Base-by-base conservation (phyloP, 2,797 vertebrate species). In the Sebastes paucispinis region DNA sequence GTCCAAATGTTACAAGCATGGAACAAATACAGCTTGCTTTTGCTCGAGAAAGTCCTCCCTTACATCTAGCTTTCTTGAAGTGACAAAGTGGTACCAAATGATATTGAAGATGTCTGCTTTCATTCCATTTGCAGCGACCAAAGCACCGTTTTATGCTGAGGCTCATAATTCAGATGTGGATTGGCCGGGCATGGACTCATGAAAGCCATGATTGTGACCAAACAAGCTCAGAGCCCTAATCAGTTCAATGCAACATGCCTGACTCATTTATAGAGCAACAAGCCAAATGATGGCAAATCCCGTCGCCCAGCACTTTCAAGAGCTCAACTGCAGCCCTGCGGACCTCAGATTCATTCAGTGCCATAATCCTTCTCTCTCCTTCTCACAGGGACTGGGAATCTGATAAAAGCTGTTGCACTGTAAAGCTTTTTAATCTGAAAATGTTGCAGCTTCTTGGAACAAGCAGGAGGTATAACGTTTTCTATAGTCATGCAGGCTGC, bases 271-370 rank as follows among this genome's bases (percentile, higher is more conserved):
- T 34, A 58, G 18, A 84, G 75, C 70, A 57, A 80, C 29, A 55
- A 65, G 83, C 69, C 80, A 87, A 90, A 91, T 60, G 74, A 87
- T 69, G 32, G 71, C 58, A 88, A 91, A 91, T 90, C 86, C 80
- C 57, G 5, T 68, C n/a, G 12, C 8, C 71, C 32, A 62, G 87
- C 81, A 80, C 75, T 82, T 83, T 73, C 16, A 84, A 71, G 24
- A 81, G 81, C 80, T 86, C 75, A 80, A 57, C 69, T 14, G 59
- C 72, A 32, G 75, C 22, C 50, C 63, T 63, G 84, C 76, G 36
- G 86, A 85, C 83, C 82, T 81, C 73, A 79, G 69, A 77, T 60
- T 83, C 58, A 77, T 60, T 83, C 60, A 68, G 16, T 4, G 22
- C 24, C 22, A 58, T 90, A 91, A 90, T 89, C 91, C 83, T 29